Base-by-base conservation (phyloP, 2,888 invertebrate species). In the Parnassius smintheus region DNA sequence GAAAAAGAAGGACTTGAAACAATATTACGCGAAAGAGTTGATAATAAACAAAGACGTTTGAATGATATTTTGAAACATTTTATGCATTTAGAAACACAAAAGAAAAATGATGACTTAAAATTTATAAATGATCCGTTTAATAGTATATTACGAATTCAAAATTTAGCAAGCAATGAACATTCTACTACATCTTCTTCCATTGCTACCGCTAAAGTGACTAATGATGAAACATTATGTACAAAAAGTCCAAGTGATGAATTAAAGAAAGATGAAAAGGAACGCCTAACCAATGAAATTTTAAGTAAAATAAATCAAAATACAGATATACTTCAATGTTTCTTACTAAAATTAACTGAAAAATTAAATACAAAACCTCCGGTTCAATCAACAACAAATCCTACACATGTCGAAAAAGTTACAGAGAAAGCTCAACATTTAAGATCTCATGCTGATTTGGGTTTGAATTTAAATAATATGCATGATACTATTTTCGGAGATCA, bases 221-320 rank as follows among this genome's bases (percentile, higher is more conserved):
- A 45, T n/a, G 52, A 12, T 13, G 9, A 8, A 18, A n/a, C 8
- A 13, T 12, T 13, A 18, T 8, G 13, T 13, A 49, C 49, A 13
- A 49, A 11, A n/a, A 8, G 2, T 2, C 4, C 49, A 9, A 18
- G 7, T 13, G 13, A 49, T 8, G 49, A 49, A 49, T 13, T 22
- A 55, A 35, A 22, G 67, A 3, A 68, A 10, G 44, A 61, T 52
- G 64, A 72, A 9, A 51, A 59, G 2, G 67, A 69, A 2, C 80
- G 81, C 22, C 56, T 85, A 9, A 87, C 88, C 0, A 77, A 77
- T 18, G 78, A 81, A 66, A 84, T 91, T 13, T 65, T 91, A 18
- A 76, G 74, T n/a, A 86, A 85, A 67, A 83, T 90, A 0, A 83
- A 88, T 46, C 76, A 66, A 61, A 90, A 90, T 53, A 88, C 89